A percentile compares a stretch with the other conserved stretches of the same genome.
Conservation (phyloP, 2,888 invertebrate species). For the Orchestes rusci region DNA sequence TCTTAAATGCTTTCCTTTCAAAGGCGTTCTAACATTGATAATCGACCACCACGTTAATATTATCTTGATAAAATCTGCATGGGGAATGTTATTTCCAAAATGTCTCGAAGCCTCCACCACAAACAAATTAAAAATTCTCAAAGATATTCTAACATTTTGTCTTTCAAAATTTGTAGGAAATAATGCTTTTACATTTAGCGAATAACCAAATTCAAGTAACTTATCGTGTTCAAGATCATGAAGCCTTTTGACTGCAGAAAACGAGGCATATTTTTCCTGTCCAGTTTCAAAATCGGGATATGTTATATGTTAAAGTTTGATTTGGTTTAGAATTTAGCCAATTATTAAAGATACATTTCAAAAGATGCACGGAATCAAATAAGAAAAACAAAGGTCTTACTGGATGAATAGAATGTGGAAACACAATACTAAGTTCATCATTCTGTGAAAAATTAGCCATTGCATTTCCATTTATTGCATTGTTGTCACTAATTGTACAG, state of each 20-base stretch:
- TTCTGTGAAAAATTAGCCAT: slow-evolving; percentile 16
- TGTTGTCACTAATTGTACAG: slow-evolving; percentile 17
- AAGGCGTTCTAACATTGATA: too few species aligned
- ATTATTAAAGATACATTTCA: slow-evolving; percentile 16
- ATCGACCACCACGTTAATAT: too few species aligned
- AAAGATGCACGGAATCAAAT: slow-evolving; percentile 16
- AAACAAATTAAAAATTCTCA: not conserved
- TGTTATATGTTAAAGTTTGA: slow-evolving; percentile 4
- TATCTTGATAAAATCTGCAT: not conserved
- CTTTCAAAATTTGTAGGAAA: slow-evolving; percentile 13
- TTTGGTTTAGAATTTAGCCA: slow-evolving; percentile 16
- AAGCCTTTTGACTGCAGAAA: slow-evolving; percentile 8
- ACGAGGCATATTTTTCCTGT: slow-evolving; percentile 7
- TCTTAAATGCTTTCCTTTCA: too few species aligned
- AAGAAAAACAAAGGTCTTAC: slow-evolving; percentile 16
- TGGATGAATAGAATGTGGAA: slow-evolving; percentile 15
- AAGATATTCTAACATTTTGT: not conserved
- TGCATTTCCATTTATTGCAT: slow-evolving; percentile 18
- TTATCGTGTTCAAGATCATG: slow-evolving; percentile 14
- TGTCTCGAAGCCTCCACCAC: not conserved
- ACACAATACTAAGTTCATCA: slow-evolving; percentile 15
- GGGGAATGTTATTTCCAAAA: not conserved
- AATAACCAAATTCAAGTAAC: slow-evolving; percentile 15
- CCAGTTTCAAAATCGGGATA: slow-evolving; percentile 14
- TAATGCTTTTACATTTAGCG: slow-evolving; percentile 12